phyloP scores from a whole-genome alignment of 2,888 invertebrate genomes.

The Microctonus hyperodae region DNA sequence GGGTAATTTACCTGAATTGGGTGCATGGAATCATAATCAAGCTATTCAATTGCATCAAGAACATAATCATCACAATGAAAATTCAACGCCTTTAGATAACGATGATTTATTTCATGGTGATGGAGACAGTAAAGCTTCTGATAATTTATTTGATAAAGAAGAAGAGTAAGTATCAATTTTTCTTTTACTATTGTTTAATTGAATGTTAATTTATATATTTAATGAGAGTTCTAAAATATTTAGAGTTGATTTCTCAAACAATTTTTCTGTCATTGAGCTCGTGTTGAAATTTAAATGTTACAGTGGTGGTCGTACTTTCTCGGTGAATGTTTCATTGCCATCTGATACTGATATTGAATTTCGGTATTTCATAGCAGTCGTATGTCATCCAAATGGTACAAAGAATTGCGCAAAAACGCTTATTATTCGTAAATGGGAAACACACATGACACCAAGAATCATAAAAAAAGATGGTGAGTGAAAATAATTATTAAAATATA shows the following conservation, averaged over 20 bases:
- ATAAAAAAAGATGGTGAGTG: slow-evolving; percentile 65
- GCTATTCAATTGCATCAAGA: slow-evolving; percentile 57
- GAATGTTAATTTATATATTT: too few species aligned
- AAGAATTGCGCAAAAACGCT: slow-evolving; percentile 63
- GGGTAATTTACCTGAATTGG: slow-evolving; percentile 59
- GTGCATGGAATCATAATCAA: slow-evolving; percentile 61
- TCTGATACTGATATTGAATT: slow-evolving; percentile 73
- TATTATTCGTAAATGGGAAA: slow-evolving; percentile 83
- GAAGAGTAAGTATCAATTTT: slow-evolving; percentile 45
- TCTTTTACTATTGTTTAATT: too few species aligned
- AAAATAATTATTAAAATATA: neutral
- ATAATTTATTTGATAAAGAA: slow-evolving; percentile 46
- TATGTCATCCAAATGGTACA: slow-evolving; percentile 68
- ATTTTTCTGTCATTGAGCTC: neutral
- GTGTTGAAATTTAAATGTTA: slow-evolving; percentile 39
- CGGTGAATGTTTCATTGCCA: slow-evolving; percentile 71
- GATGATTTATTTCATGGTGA: slow-evolving; percentile 48
- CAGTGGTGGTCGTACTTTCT: slow-evolving; percentile 56
- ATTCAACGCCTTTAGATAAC: slow-evolving; percentile 47
- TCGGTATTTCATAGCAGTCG: slow-evolving; percentile 78
- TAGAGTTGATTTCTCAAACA: neutral
- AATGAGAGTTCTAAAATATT: too few species aligned
- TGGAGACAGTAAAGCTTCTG: slow-evolving; percentile 43
- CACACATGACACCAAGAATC: slow-evolving; percentile 73
- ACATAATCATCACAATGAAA: slow-evolving; percentile 6